These are phyloP conservation scores for Pantherophis guttatus DNA, from an alignment of 2,113 vertebrate genomes.

Conservation along the genomic window DNA sequence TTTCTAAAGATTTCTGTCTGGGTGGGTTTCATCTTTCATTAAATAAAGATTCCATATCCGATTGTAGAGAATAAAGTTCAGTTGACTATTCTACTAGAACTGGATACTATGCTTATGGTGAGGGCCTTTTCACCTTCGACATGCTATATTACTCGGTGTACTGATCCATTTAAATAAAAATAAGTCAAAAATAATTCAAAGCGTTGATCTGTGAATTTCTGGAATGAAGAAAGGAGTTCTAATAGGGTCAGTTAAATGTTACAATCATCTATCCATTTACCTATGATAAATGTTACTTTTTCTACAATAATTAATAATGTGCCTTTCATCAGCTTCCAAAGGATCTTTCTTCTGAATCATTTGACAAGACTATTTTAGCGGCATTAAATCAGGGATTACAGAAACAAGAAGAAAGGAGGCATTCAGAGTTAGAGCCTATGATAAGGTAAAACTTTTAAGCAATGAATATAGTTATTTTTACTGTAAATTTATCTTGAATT, in stretches of 20 bases:
- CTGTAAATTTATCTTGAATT: not conserved
- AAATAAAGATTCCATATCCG: not conserved
- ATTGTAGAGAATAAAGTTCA: not conserved
- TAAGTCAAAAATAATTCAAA: not conserved
- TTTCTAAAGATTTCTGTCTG: not conserved
- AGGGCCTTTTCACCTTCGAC: not conserved
- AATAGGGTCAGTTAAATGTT: not conserved
- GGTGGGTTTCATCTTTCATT: not conserved
- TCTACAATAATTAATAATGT: not conserved
- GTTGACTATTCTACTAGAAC: not conserved
- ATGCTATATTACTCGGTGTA: not conserved
- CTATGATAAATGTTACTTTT: not conserved
- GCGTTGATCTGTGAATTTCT: not conserved
- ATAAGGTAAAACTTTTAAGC: constrained; percentile 75
- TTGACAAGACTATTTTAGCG: constrained; percentile 86
- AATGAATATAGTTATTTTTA: not conserved
- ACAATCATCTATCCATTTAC: not conserved
- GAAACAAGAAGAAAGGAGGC: constrained; percentile 77
- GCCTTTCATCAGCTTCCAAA: constrained; percentile 83
- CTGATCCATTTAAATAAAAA: not conserved
- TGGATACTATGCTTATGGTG: not conserved
- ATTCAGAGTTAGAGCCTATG: constrained; percentile 79
- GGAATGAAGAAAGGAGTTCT: not conserved
- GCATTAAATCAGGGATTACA: constrained; percentile 85
- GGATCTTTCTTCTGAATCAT: constrained; percentile 84